Evolutionary conservation across 2,888 invertebrate genomes (phyloP).

Genomic region (Pterobdella sp.): DNA sequence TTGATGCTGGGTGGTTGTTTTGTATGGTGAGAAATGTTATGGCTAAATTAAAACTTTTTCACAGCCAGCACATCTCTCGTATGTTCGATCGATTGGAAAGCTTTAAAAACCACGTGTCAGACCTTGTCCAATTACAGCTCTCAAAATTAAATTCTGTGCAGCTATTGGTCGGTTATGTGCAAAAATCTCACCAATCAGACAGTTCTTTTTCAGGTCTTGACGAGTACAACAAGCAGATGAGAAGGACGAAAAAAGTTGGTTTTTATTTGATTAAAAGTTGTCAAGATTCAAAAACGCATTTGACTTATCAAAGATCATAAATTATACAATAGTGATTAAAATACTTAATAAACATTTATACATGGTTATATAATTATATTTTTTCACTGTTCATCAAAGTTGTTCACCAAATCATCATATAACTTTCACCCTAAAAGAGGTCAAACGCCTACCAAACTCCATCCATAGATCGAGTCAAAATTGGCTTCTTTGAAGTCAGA

Average conservation of each 20-base stretch:
- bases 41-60: not conserved
- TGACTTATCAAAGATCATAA: not conserved
- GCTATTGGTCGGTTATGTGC: constrained; percentile 1
- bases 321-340: not conserved
- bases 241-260: not conserved
- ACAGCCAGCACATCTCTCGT: constrained; percentile 2
- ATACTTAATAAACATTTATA: not conserved
- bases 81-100: constrained; percentile 8
- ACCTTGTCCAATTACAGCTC: constrained; percentile 1
- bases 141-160: not conserved
- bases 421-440: not conserved
- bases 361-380: not conserved
- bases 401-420: not conserved
- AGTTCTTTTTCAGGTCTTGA: not conserved
- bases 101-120: not conserved
- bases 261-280: too few species aligned
- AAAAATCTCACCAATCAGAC: not conserved
- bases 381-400: too few species aligned
- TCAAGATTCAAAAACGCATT: too few species aligned
- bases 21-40: not conserved
- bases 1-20: not conserved
- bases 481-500: not conserved
- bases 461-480: not conserved
- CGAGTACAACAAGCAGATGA: not conserved
- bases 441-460: too few species aligned